phyloP scores from a whole-genome alignment of 2,888 invertebrate species.

The Neocrepidodera transversa region DNA sequence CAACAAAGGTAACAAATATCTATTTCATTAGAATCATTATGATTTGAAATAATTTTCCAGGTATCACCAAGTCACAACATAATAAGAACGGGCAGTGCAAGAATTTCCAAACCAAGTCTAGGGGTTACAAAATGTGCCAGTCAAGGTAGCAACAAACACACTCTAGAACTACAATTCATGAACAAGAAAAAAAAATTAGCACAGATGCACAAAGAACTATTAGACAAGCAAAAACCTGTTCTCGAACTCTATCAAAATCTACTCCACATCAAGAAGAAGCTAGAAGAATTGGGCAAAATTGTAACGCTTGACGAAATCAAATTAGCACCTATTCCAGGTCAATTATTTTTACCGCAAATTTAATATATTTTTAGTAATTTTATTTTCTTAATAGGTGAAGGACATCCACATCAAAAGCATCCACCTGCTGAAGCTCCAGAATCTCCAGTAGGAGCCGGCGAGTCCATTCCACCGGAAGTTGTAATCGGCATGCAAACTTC shows the following conservation, averaged over 20 bases:
- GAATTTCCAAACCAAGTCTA: constrained; percentile 29
- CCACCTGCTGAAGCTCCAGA: not conserved
- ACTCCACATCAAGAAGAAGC: constrained; percentile 52
- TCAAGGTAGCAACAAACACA: constrained; percentile 44
- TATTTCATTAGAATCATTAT: no score
- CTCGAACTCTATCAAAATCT: constrained; percentile 54
- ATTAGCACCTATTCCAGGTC: constrained; percentile 37
- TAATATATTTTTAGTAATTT: no score
- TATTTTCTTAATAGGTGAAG: not conserved
- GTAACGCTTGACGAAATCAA: constrained; percentile 52
- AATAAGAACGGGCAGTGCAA: constrained; percentile 14
- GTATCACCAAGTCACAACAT: constrained; percentile 28
- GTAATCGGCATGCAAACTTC: constrained; percentile 50
- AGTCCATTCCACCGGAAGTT: constrained; percentile 40
- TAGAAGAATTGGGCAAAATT: constrained; percentile 53
- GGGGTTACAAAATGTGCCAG: constrained; percentile 26
- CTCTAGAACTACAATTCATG: constrained; percentile 55
- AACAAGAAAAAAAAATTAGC: constrained; percentile 54
- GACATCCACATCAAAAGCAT: not conserved
- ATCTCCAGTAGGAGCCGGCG: constrained; percentile 29
- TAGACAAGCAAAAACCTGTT: constrained; percentile 54
- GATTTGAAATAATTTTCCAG: constrained; percentile 6
- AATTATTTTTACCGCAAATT: not conserved
- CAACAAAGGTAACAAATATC: constrained; percentile 20
- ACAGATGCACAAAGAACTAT: constrained; percentile 51